phyloP scores from a whole-genome alignment of 2,888 invertebrate species.

The Tetheella fluctuosa region DNA sequence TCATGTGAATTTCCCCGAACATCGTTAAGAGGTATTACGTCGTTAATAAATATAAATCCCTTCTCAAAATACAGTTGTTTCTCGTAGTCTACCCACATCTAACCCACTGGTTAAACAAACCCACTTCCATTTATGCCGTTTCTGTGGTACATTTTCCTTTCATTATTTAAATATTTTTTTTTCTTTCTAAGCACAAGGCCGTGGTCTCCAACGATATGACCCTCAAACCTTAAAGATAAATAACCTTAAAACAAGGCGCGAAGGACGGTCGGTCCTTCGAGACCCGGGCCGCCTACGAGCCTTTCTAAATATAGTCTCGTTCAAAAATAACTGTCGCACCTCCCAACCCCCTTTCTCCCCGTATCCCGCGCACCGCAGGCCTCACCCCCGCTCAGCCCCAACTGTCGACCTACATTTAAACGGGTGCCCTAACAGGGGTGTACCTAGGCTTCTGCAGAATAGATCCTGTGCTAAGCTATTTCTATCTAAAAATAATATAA shows the following conservation, averaged over 20 bases:
- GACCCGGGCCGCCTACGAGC: constrained; percentile 57
- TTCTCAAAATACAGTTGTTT: too few species aligned
- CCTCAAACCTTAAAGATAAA: constrained; percentile 16
- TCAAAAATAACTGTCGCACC: constrained; percentile 60
- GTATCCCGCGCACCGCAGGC: constrained; percentile 15
- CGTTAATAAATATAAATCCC: too few species aligned
- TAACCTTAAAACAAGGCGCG: constrained; percentile 26
- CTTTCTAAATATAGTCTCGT: constrained; percentile 66
- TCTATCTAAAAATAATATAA: too few species aligned
- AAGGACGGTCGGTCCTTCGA: constrained; percentile 44
- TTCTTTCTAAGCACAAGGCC: not conserved
- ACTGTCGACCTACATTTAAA: constrained; percentile 46
- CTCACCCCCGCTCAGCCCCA: constrained; percentile 25
- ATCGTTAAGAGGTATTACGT: too few species aligned
- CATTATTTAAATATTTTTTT: too few species aligned
- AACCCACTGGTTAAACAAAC: too few species aligned
- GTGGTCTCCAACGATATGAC: not conserved
- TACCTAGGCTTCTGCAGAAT: not conserved
- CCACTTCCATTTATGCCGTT: too few species aligned
- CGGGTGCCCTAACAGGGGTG: not conserved
- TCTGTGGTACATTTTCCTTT: too few species aligned
- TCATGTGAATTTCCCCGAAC: too few species aligned
- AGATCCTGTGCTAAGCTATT: not conserved
- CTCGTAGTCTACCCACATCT: too few species aligned
- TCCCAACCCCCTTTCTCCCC: constrained; percentile 24